Conservation (phyloP, 2,888 invertebrate species). For the Drosophila nr. perissopoda region DNA sequence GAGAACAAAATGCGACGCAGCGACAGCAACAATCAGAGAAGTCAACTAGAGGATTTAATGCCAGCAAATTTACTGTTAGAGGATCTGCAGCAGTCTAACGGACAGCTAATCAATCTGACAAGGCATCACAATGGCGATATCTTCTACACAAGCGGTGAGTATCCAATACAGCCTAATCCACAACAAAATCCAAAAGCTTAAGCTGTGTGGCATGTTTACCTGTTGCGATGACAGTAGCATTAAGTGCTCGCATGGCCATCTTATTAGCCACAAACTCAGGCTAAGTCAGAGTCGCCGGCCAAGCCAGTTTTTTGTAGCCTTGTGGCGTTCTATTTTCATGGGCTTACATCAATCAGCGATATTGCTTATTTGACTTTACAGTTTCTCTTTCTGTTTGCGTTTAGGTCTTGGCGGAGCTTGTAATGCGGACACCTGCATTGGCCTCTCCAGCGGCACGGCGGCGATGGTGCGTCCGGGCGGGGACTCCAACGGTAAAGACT, state of each 20-base stretch:
- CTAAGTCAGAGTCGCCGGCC: constrained; percentile 20
- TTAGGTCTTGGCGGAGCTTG: constrained; percentile 79
- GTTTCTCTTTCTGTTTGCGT: constrained; percentile 48
- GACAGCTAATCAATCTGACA: constrained; percentile 84
- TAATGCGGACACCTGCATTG: constrained; percentile 85
- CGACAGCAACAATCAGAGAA: constrained; percentile 46
- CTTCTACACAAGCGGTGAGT: constrained; percentile 84
- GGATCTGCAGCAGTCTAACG: constrained; percentile 77
- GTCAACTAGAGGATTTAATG: constrained; percentile 58
- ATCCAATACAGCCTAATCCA: constrained; percentile 14
- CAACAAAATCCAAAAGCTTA: constrained; percentile 12
- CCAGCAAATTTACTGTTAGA: constrained; percentile 81
- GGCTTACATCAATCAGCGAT: constrained; percentile 60
- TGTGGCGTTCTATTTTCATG: constrained; percentile 64
- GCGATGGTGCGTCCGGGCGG: constrained; percentile 73
- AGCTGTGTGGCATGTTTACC: constrained; percentile 47
- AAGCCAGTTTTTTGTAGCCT: constrained; percentile 21
- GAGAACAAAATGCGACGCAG: constrained; percentile 27
- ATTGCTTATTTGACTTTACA: constrained; percentile 22
- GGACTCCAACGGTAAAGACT: constrained; percentile 79
- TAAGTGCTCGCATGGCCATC: constrained; percentile 59
- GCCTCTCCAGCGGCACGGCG: constrained; percentile 85
- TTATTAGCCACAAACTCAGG: constrained; percentile 38
- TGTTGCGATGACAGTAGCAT: constrained; percentile 68
- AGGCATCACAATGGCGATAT: constrained; percentile 85